phyloP scores from a whole-genome alignment of 2,888 invertebrate species.

The Anorthoa munda region DNA sequence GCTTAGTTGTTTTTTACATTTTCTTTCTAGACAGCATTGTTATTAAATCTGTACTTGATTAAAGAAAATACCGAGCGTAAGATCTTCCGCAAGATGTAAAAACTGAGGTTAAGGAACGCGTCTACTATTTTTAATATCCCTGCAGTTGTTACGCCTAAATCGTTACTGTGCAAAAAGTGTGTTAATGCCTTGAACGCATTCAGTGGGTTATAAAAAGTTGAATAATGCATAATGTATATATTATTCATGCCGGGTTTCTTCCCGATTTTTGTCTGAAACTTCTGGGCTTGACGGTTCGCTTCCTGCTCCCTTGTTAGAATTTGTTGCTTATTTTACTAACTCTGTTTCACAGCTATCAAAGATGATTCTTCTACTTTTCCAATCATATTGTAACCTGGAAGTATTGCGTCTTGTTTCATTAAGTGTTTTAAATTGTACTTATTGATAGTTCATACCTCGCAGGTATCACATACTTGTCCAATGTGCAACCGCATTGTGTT shows the following conservation, averaged over 20 bases:
- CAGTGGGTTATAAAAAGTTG: constrained; percentile 30
- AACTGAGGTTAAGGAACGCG: constrained; percentile 54
- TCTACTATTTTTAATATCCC: constrained; percentile 49
- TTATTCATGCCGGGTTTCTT: constrained; percentile 22
- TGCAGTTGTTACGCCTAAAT: constrained; percentile 39
- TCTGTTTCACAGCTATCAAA: not conserved
- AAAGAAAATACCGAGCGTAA: constrained; percentile 45
- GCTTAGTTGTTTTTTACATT: constrained; percentile 35
- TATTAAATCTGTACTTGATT: constrained; percentile 36
- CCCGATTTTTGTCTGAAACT: not conserved
- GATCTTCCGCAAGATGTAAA: constrained; percentile 57
- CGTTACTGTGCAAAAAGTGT: constrained; percentile 45
- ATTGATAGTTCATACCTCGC: not conserved
- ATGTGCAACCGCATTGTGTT: constrained; percentile 22
- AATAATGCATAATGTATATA: constrained; percentile 25
- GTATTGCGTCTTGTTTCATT: not conserved
- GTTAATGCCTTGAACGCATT: constrained; percentile 34
- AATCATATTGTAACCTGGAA: not conserved
- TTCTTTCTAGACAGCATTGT: constrained; percentile 33
- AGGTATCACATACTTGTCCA: constrained; percentile 27
- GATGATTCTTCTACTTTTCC: constrained; percentile 1
- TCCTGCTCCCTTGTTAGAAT: not conserved
- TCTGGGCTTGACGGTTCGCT: not conserved
- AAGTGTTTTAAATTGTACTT: not conserved
- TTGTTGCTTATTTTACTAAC: not conserved